Base-by-base conservation (phyloP, 2,113 vertebrate species). In the Charina bottae region DNA sequence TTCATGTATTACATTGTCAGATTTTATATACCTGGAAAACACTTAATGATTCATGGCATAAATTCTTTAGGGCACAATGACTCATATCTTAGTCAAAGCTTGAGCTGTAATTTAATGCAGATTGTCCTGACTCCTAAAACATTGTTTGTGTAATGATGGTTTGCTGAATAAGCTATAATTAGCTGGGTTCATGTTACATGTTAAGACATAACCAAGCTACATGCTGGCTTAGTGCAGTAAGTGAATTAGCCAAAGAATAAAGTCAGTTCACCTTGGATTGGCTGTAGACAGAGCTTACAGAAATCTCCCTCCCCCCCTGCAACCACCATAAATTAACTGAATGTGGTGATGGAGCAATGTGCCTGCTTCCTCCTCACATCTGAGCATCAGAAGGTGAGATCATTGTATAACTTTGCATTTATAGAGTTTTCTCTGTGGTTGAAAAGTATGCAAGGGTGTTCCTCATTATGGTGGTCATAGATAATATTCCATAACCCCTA, bases 1-100 rank as follows among this genome's bases (percentile, higher is more conserved):
- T 95, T 94, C 93, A 85, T 91, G 87, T 94, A 10, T 24, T 68
- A 54, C 55, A 2, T 58, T 62, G 94, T 90, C 56, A 21, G 87
- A 72, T 78, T 91, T 94, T 78, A 8, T 90, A 64, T 90, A 93
- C 89, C 33, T 55, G 3, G 90, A 72, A 91, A 72, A 90, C 59
- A 24, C 90, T 89, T 53, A 92, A 1, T 13, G 91, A 92, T 84
- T 49, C 24, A 85, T 72, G 24, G 33, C 21, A 84, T 46, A 46
- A 84, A 46, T 84, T 42, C 46, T 85, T 28, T 85, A 12, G 49
- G 21, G 19, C 33, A 78, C 33, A 72, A 23, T 55, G 19, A 55
- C 21, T 78, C 62, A 72, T 72, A 19, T 26, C 19, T 58, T n/a
- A 23, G 26, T 53, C 21, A 24, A 15, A n/a, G 49, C 17, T 56